These are phyloP conservation scores for Drosophila orena DNA, from an alignment of 1,140 invertebrate genomes.

Conservation along the genomic window DNA sequence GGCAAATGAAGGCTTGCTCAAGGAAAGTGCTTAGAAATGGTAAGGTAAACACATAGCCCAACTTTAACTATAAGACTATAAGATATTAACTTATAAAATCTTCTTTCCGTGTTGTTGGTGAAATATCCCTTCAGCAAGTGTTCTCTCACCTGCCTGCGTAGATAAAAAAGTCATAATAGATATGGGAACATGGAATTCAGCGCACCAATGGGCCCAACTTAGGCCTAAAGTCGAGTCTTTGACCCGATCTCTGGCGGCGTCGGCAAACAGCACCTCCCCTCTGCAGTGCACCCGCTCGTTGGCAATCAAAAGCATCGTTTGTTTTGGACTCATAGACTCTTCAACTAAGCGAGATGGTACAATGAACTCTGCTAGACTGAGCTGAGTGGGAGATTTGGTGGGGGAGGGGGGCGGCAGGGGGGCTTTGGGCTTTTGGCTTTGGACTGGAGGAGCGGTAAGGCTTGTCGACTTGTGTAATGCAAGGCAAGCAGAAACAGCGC, in stretches of 20 bases:
- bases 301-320: slow-evolving; percentile 80
- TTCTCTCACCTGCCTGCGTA: neutral
- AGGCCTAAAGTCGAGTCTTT: slow-evolving; percentile 46
- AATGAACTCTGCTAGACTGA: slow-evolving; percentile 68
- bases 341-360: slow-evolving; percentile 75
- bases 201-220: slow-evolving; percentile 12
- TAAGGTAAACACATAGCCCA: neutral
- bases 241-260: slow-evolving; percentile 40
- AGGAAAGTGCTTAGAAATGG: slow-evolving; percentile 9
- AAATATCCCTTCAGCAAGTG: no score
- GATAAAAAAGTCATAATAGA: slow-evolving; percentile 19
- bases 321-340: slow-evolving; percentile 74
- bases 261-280: slow-evolving; percentile 22
- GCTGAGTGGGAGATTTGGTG: slow-evolving; percentile 16
- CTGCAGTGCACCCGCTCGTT: slow-evolving; percentile 23
- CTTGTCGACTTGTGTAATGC: slow-evolving; percentile 59
- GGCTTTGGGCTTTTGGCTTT: no score
- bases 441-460: slow-evolving; percentile 20
- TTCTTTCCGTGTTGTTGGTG: no score
- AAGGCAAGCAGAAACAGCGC: slow-evolving; percentile 65
- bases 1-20: slow-evolving; percentile 18
- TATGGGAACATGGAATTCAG: slow-evolving; percentile 28
- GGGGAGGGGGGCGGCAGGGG: neutral
- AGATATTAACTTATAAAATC: no score
- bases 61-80: no score